phyloP scores from a whole-genome alignment of 2,888 invertebrate genomes.

The Anthoptus insignis region DNA sequence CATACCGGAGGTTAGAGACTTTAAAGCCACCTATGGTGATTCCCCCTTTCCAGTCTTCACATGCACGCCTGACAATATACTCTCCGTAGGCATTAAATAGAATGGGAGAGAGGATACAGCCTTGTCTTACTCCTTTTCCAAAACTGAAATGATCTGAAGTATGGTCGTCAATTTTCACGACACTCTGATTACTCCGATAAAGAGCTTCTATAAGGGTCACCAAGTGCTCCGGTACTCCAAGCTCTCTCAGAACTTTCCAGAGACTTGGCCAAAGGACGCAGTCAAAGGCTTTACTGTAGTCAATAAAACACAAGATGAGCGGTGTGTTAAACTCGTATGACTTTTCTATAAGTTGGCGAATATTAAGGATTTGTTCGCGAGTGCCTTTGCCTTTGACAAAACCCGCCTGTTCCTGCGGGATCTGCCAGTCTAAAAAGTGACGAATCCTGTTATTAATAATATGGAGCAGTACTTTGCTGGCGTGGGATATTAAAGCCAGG shows the following conservation, averaged over 20 bases:
- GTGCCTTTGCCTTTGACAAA: not conserved
- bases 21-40: not conserved
- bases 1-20: not conserved
- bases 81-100: too few relatives aligned
- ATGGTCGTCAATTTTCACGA: too few relatives aligned
- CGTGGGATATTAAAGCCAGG: too few relatives aligned
- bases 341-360: too few relatives aligned
- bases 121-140: not conserved
- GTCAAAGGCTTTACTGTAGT: not conserved
- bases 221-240: too few relatives aligned
- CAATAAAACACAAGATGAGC: not conserved
- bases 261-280: not conserved
- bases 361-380: not conserved
- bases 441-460: not conserved
- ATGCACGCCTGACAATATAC: slow-evolving; percentile 6
- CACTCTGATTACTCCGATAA: too few relatives aligned
- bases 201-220: too few relatives aligned
- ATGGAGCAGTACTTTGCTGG: not conserved
- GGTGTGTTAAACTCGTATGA: not conserved
- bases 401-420: not conserved
- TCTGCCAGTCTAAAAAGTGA: not conserved
- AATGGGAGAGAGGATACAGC: not conserved
- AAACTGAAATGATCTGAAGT: not conserved
- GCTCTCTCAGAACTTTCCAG: too few relatives aligned
- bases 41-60: not conserved